These are phyloP conservation scores for Drosophila pegasa DNA, from an alignment of 2,888 invertebrate species.

Conservation along the genomic window DNA sequence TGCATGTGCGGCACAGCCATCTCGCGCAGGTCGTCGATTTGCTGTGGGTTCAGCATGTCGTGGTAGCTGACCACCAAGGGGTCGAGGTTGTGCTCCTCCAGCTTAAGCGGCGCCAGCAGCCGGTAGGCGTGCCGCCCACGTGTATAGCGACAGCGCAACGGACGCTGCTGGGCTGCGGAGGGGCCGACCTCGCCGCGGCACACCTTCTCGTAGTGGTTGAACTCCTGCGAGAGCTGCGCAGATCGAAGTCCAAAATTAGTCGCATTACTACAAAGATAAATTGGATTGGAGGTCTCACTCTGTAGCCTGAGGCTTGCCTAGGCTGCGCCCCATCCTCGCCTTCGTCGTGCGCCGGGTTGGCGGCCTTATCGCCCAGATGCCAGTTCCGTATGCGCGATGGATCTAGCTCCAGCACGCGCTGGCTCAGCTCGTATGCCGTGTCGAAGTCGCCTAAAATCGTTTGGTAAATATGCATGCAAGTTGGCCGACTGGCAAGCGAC, in stretches of 20 bases:
- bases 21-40: slow-evolving; percentile 86
- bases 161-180: slow-evolving; percentile 64
- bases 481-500: slow-evolving; percentile 24
- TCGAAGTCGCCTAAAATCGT: slow-evolving; percentile 69
- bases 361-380: slow-evolving; percentile 64
- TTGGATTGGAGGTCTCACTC: slow-evolving; percentile 40
- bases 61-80: slow-evolving; percentile 87
- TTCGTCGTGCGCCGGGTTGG: slow-evolving; percentile 14
- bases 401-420: slow-evolving; percentile 72
- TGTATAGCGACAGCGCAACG: slow-evolving; percentile 73
- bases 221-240: slow-evolving; percentile 71
- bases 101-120: slow-evolving; percentile 84
- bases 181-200: slow-evolving; percentile 75
- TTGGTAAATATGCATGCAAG: slow-evolving; percentile 45
- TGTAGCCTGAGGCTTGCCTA: slow-evolving; percentile 52
- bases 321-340: slow-evolving; percentile 25
- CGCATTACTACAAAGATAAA: slow-evolving; percentile 11
- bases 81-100: slow-evolving; percentile 86
- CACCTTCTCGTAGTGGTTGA: slow-evolving; percentile 85
- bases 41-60: slow-evolving; percentile 86
- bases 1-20: slow-evolving; percentile 86
- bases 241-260: slow-evolving; percentile 33
- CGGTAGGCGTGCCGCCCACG: slow-evolving; percentile 58
- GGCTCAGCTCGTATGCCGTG: slow-evolving; percentile 73
- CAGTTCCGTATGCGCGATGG: slow-evolving; percentile 69